Base-by-base conservation (phyloP, 2,888 invertebrate species). In the Polyommatus icarus region DNA sequence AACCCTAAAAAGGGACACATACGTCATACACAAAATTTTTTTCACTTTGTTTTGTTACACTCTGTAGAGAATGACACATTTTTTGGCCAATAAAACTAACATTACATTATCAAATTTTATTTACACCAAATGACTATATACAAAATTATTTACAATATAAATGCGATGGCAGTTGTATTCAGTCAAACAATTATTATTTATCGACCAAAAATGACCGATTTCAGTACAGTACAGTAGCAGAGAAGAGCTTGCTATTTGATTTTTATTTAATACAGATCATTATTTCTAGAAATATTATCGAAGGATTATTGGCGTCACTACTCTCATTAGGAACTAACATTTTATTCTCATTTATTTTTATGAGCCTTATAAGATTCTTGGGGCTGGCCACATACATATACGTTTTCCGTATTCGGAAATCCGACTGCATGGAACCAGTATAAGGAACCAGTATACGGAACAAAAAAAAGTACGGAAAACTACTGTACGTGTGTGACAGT, bases 71-170 rank as follows among this genome's bases (percentile, higher is more conserved):
- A 40, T 40, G 40, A 10, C 40, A 40, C 8, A 40, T 8, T 2
- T 1, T 6, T 29, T 29, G 1, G 24, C 3, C 15, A 67, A 67
- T 67, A 29, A 67, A 29, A 67, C 29, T 1, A 32, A 18, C 6
- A 67, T 29, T 6, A 67, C 18, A 67, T 20, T 67, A 29, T 29
- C 29, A 29, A 32, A 54, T 81, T 81, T 36, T 78, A 80, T 80
- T 80, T 82, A 81, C 84, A 82, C 81, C 81, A 83, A 82, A 83
- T 78, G 59, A 77, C 71, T 82, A 81, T 81, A 79, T 81, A 78
- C 76, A 79, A 79, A 18, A 79, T 79, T 84, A 87, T 89, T 87
- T 89, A 89, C 88, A 87, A 77, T 83, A 83, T 87, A 88, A 89
- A 89, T 89, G 87, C 86, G 84, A 29, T 75, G 54, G 29, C 50